These are phyloP conservation scores for Lasioglossum figueresi DNA, from an alignment of 2,888 invertebrate species.

Conservation along the genomic window DNA sequence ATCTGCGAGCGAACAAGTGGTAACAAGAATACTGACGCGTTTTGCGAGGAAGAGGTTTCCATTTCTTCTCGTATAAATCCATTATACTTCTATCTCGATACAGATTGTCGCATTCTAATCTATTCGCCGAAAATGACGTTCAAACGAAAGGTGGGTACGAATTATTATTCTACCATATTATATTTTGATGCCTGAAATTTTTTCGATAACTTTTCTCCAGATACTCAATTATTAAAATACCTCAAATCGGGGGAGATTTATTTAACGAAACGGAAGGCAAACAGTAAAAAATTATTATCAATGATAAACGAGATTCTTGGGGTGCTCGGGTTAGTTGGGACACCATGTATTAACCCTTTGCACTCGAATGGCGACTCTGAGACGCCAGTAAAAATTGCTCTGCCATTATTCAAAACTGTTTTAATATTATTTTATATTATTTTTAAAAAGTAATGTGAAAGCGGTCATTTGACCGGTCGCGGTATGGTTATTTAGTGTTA, in stretches of 20 bases:
- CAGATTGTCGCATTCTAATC: constrained; percentile 8
- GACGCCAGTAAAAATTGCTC: too few relatives aligned
- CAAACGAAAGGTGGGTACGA: neutral
- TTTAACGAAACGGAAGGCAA: too few relatives aligned
- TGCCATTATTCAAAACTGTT: too few relatives aligned
- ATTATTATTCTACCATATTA: constrained; percentile 4
- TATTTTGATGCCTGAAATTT: neutral
- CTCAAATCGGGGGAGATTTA: too few relatives aligned
- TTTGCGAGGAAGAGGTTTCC: neutral
- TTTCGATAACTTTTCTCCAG: neutral
- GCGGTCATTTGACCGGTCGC: too few relatives aligned
- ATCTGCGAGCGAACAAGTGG: neutral
- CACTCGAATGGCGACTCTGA: too few relatives aligned
- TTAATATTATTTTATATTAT: too few relatives aligned
- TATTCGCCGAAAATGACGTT: neutral
- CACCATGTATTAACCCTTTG: too few relatives aligned
- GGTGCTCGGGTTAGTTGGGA: too few relatives aligned
- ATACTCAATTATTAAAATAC: neutral
- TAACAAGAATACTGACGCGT: neutral
- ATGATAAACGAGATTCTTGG: neutral
- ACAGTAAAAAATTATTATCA: too few relatives aligned
- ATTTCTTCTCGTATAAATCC: neutral
- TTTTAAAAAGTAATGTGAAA: too few relatives aligned
- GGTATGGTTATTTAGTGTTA: too few relatives aligned
- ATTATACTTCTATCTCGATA: constrained; percentile 2